Evolutionary conservation across 2,113 vertebrate genomes (phyloP).

Genomic region (Carassius auratus): DNA sequence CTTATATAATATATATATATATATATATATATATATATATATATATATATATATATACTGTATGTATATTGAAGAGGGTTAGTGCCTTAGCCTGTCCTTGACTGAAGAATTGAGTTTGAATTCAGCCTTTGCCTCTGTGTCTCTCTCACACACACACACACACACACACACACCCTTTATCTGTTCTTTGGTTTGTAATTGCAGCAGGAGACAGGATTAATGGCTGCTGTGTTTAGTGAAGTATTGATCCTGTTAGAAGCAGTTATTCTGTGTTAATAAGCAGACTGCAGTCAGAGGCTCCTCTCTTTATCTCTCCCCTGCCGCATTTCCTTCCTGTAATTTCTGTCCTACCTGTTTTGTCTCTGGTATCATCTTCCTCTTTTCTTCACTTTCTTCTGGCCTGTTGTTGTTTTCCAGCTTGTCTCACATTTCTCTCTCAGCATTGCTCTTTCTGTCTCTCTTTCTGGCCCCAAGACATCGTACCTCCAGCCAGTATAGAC

Average conservation of each 20-base stretch:
- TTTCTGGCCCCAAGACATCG: conserved; percentile 31
- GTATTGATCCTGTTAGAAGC: conserved; percentile 41
- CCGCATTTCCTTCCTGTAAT: conserved; percentile 4
- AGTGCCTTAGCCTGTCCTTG: not conserved
- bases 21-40: too few relatives aligned
- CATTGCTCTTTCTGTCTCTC: conserved; percentile 2
- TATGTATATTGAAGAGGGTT: not conserved
- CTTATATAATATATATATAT: not conserved
- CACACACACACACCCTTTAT: not conserved
- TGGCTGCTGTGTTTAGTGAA: conserved; percentile 45
- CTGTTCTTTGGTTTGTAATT: conserved; percentile 26
- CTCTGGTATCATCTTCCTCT: not conserved
- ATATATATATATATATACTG: too few relatives aligned
- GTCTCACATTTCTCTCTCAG: not conserved
- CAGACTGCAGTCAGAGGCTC: conserved; percentile 35
- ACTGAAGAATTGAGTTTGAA: not conserved
- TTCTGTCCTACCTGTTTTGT: conserved; percentile 32
- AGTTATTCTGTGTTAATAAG: conserved; percentile 50
- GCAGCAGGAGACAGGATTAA: conserved; percentile 31
- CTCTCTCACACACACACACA: too few relatives aligned
- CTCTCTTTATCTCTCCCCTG: conserved; percentile 23
- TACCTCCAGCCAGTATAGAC: conserved; percentile 41
- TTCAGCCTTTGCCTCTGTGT: not conserved
- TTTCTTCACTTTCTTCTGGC: not conserved
- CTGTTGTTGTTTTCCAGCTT: not conserved